Base-by-base conservation (phyloP, 1,140 invertebrate genomes). In the Oncopodura yosiiana region DNA sequence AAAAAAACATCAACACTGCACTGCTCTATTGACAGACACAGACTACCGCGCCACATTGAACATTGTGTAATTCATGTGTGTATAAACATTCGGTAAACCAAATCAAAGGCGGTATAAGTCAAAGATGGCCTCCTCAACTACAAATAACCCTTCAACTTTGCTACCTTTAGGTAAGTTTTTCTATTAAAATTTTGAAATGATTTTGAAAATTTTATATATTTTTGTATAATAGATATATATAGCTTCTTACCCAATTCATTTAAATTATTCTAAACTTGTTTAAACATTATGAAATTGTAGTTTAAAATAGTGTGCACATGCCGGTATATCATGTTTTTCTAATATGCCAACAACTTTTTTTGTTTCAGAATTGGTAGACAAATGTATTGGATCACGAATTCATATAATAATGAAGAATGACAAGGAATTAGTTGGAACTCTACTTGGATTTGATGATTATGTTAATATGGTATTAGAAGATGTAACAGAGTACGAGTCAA, bases 381-480 rank as follows among this genome's bases (percentile, higher is more conserved):
- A 99, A 78, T 99, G 95, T 72, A 99, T 99, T 69, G 96, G 96
- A 18, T 98, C 94, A 0, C 76, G 90, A 55, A 98, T 99, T 67
- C 96, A 99, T 67, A 97, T 99, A 23, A 95, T 99, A 36, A 98
- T 99, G 94, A 99, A 98, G 74, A 95, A 94, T 70, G 94, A 99
- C 67, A 98, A 96, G 73, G 95, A 99, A 79, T 94, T 99, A 68
- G 92, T 99, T 12, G 96, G 96, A 52, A 97, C 94, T 0, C 71
- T 99, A 18, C 75, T 92, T 55, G 96, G 96, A 8, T 99, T 99
- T 73, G 95, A 99, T 74, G 94, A 98, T 73, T 99, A 96, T 74
- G 96, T 99, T 14, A 99, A 94, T 71, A 94, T 94, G 89, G 76
- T 94, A 11, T 69, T 94, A 52, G 90, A 93, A 68, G 88, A 93